Evolutionary conservation across 2,888 invertebrate species (phyloP), one percentile per base, ranked within the genome.

Genomic region (Cryptocheilus praepositus): DNA sequence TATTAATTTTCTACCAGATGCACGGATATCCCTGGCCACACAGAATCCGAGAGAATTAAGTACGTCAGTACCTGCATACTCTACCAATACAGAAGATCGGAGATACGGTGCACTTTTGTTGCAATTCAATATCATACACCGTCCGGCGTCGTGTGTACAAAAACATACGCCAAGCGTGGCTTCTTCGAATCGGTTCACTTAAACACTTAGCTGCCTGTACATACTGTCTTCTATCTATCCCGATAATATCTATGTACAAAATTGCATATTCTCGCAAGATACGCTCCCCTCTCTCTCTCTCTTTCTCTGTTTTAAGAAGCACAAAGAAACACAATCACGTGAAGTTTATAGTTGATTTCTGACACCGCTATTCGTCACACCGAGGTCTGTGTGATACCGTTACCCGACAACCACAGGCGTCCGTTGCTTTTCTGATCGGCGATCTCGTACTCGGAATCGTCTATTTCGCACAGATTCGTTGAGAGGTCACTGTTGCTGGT

Each of bases 391-490:
- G 89, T 89, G 74, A 89, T 87, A 64, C 88, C 86, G 70, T 82
- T 84, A 18, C 86, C 84, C 49, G 86, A 84, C 55, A 88, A 80
- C 89, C 89, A 89, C 61, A 85, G 77, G 22, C 87, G 85, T 56
- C 87, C 86, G 72, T 88, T 87, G 71, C 81, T 88, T 77, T 89
- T 89, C 67, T 86, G 86, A 67, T 89, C 89, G 71, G 87, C 81
- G 71, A 89, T 89, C 89, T 95, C 95, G 83, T 92, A 93, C 87
- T 95, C 95, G 54, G 95, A 95, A 89, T 95, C 95, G 89, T 97
- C 97, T 85, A 98, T 96, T 91, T 97, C 97, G 91, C 97, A 97
- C 74, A 97, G 91, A 88, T 94, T 94, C 61, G 95, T 94, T 61
- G 97, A 97, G 80, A 96, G 91, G 89, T 96, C 96, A 89, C 97